These are phyloP conservation scores for Ephestia elutella DNA, from an alignment of 1,140 invertebrate genomes.

Conservation along the genomic window DNA sequence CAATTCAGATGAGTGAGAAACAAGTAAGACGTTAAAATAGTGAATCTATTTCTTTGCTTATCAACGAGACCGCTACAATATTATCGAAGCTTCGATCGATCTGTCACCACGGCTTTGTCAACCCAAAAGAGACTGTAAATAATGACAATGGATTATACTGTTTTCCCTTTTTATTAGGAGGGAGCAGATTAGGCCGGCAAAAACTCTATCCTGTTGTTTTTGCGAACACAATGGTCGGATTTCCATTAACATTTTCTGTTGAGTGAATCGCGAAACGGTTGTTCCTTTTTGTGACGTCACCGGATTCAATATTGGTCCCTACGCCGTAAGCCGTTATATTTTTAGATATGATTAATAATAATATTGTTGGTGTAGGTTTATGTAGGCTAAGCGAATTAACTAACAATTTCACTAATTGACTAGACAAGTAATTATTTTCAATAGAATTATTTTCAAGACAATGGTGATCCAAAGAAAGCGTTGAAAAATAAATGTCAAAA, in stretches of 20 bases:
- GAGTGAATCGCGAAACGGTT: conserved; percentile 24
- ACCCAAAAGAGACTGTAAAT: conserved; percentile 43
- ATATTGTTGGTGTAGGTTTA: too few species aligned
- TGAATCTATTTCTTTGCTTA: not conserved
- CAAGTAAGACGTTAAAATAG: too few species aligned
- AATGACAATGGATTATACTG: conserved; percentile 50
- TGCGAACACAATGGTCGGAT: conserved; percentile 36
- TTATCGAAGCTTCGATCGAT: conserved; percentile 21
- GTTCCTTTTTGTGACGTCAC: conserved; percentile 10
- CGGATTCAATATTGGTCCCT: conserved; percentile 22
- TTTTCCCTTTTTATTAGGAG: conserved; percentile 43
- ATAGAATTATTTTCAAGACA: too few species aligned
- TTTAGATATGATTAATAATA: conserved; percentile 18
- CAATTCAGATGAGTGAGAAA: too few species aligned
- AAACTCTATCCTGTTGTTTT: conserved; percentile 47
- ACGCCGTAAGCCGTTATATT: conserved; percentile 6
- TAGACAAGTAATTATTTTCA: too few species aligned
- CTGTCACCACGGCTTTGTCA: conserved; percentile 22
- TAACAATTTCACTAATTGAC: too few species aligned
- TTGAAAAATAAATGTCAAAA: too few species aligned
- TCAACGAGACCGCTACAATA: not conserved
- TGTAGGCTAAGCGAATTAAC: too few species aligned
- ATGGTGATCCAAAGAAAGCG: too few species aligned
- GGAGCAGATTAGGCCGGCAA: conserved; percentile 43
- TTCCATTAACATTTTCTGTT: conserved; percentile 46